Conservation (phyloP, 92 coral and sea anemone species). For the Siderastrea siderea region DNA sequence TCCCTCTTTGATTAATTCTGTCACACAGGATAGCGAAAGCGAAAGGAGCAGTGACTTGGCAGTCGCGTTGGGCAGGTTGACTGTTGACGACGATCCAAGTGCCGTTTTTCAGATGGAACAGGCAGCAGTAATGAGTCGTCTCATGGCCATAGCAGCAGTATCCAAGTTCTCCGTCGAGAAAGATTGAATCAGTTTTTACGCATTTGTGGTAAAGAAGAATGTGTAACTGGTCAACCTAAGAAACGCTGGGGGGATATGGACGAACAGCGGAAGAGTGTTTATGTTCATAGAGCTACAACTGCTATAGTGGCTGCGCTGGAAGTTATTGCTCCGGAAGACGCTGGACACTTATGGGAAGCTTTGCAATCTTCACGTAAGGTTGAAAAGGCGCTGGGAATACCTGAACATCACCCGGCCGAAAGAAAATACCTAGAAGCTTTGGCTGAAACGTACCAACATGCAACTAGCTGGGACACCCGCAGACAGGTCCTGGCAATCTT, state of each 20-base stretch:
- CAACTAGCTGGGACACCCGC: conserved; percentile 60
- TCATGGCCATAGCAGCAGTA: too few relatives aligned
- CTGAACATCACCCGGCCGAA: not conserved
- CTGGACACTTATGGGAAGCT: conserved; percentile 61
- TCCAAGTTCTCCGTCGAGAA: too few relatives aligned
- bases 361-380: conserved; percentile 44
- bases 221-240: conserved; percentile 23
- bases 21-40: too few relatives aligned
- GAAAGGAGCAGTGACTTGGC: too few relatives aligned
- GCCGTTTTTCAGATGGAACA: too few relatives aligned
- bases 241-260: conserved; percentile 36
- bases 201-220: too few relatives aligned
- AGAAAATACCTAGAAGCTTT: conserved; percentile 58
- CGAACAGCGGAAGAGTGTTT: conserved; percentile 14
- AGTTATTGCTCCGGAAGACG: conserved; percentile 55
- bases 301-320: conserved; percentile 31
- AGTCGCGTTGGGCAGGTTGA: too few relatives aligned
- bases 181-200: too few relatives aligned
- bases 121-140: too few relatives aligned
- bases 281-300: too few relatives aligned
- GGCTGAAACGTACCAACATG: not conserved
- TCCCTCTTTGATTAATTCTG: too few relatives aligned
- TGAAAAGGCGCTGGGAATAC: conserved; percentile 45
- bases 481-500: conserved; percentile 71
- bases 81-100: too few relatives aligned